phyloP scores from a whole-genome alignment of 2,113 vertebrate genomes.

The Mustela nigripes region DNA sequence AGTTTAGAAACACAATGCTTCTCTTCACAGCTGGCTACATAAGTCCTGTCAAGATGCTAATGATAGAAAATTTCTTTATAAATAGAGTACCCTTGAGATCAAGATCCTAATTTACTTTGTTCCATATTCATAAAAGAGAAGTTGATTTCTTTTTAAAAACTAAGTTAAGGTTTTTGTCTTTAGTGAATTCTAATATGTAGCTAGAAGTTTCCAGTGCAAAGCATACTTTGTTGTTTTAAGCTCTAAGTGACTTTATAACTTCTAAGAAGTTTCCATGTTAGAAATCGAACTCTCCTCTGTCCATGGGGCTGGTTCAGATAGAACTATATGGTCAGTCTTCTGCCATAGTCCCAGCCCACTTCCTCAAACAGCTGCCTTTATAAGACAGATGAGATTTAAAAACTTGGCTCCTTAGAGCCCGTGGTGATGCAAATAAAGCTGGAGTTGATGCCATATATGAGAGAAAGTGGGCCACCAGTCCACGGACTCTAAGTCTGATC shows the following conservation, averaged over 20 bases:
- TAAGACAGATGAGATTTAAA: not conserved
- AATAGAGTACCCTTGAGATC: not conserved
- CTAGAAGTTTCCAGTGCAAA: conserved; percentile 33
- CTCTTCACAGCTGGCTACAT: not conserved
- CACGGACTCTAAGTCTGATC: not conserved
- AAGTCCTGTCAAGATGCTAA: not conserved
- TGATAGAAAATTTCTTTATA: conserved; percentile 29
- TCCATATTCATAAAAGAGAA: conserved; percentile 54
- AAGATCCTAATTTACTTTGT: conserved; percentile 42
- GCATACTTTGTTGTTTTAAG: not conserved
- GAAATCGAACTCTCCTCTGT: not conserved
- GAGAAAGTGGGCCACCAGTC: not conserved
- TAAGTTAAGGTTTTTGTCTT: conserved; percentile 31
- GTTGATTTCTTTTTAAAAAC: not conserved
- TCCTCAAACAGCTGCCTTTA: not conserved
- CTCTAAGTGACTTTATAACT: not conserved
- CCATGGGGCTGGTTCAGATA: not conserved
- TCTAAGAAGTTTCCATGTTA: not conserved
- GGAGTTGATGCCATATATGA: not conserved
- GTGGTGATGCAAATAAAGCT: not conserved
- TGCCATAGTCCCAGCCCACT: not conserved
- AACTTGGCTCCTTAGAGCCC: not conserved
- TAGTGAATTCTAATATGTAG: conserved; percentile 1
- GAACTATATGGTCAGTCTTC: not conserved
- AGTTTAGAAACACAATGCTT: conserved; percentile 33